Evolutionary conservation across 2,888 invertebrate species (phyloP).

Genomic region (Enchytraeus crypticus): DNA sequence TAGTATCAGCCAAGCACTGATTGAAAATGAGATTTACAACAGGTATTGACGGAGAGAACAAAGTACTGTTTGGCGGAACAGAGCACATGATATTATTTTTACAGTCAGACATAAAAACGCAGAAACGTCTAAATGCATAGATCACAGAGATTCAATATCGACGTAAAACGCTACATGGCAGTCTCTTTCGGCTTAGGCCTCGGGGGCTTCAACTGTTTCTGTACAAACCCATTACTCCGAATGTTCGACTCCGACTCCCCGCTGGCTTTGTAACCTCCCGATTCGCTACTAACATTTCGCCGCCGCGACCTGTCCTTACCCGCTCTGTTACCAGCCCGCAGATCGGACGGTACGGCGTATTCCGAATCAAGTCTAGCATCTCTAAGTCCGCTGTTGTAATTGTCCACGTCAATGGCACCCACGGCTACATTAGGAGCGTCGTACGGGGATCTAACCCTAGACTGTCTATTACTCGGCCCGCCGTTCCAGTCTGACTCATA

Average conservation of each 20-base stretch:
- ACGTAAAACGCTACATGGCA: neutral
- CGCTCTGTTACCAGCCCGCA: neutral
- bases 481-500: too few relatives aligned
- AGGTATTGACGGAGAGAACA: too few relatives aligned
- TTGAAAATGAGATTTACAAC: neutral
- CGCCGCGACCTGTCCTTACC: neutral
- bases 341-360: neutral
- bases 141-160: neutral
- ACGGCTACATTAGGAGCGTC: neutral
- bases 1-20: neutral
- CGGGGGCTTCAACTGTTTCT: neutral
- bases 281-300: neutral
- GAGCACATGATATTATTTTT: too few relatives aligned
- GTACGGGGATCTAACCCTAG: too few relatives aligned
- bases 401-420: neutral
- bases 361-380: neutral
- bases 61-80: too few relatives aligned
- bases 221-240: neutral
- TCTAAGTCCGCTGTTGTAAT: neutral
- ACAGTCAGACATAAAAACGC: neutral
- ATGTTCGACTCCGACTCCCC: neutral
- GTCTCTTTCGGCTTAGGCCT: conserved; percentile 2
- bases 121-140: neutral
- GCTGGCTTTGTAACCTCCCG: neutral
- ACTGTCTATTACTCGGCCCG: too few relatives aligned